phyloP scores from a whole-genome alignment of 1,140 invertebrate genomes.

The Asbolus verrucosus region DNA sequence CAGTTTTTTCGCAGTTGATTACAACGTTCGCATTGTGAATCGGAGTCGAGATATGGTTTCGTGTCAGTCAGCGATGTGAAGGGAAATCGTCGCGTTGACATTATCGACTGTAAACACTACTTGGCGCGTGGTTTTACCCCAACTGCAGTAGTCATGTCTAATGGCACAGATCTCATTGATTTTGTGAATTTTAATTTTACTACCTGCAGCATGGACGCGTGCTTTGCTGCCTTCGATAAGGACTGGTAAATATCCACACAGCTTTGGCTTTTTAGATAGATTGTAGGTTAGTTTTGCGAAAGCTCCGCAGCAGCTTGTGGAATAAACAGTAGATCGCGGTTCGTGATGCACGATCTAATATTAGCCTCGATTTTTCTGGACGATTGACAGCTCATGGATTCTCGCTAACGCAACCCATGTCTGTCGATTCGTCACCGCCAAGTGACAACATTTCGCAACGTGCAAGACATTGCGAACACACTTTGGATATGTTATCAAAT shows the following conservation, averaged over 20 bases:
- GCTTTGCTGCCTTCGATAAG: conserved; percentile 87
- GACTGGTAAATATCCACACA: conserved; percentile 72
- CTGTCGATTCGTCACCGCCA: no score
- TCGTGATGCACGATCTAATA: neutral
- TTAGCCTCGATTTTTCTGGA: neutral
- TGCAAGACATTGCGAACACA: no score
- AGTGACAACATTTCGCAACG: no score
- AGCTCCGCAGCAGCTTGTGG: no score
- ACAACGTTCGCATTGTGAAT: neutral
- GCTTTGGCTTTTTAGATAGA: neutral
- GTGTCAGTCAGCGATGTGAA: conserved; percentile 43
- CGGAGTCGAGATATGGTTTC: conserved; percentile 20
- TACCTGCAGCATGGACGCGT: conserved; percentile 79
- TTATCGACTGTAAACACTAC: conserved; percentile 47
- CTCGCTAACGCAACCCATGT: no score
- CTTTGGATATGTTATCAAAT: no score
- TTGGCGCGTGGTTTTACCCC: conserved; percentile 49
- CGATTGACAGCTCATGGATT: no score
- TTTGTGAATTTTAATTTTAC: conserved; percentile 46
- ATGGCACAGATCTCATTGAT: conserved; percentile 52
- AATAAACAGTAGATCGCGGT: no score
- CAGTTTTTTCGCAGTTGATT: neutral
- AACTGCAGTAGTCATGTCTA: conserved; percentile 54
- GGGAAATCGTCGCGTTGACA: conserved; percentile 37
- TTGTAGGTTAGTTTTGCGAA: conserved; percentile 18